Percentiles rank a stretch among this genome's conserved stretches.
Evolutionary conservation across 92 coral and sea anemone genomes (phyloP).

Genomic region (Desmophyllum pertusum): DNA sequence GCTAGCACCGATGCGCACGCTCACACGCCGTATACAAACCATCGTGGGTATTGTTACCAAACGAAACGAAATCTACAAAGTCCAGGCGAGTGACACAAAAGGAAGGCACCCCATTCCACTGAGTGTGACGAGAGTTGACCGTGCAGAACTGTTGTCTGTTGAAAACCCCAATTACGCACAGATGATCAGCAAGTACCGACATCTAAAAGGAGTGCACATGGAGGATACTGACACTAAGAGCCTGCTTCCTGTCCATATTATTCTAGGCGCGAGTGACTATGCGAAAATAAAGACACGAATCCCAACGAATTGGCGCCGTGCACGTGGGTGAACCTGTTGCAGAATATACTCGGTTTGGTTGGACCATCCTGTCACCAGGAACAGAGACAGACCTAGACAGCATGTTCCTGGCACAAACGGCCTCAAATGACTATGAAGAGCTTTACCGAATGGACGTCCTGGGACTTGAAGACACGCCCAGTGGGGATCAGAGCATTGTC

Average conservation of each 20-base stretch:
- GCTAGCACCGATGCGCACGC: slow-evolving; percentile 24
- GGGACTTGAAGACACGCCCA: slow-evolving; percentile 57
- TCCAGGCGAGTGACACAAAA: slow-evolving; percentile 34
- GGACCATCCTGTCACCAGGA: slow-evolving; percentile 71
- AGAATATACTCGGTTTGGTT: slow-evolving; percentile 58
- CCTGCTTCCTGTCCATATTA: slow-evolving; percentile 61
- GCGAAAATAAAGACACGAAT: slow-evolving; percentile 59
- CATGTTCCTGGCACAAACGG: slow-evolving; percentile 54
- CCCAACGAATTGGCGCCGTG: slow-evolving; percentile 54
- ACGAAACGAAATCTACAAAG: slow-evolving; percentile 26
- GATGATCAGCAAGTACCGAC: slow-evolving; percentile 52
- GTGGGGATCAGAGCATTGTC: slow-evolving; percentile 61
- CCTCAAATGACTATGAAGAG: slow-evolving; percentile 61
- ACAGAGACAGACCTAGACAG: slow-evolving; percentile 58
- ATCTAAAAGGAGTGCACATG: slow-evolving; percentile 53
- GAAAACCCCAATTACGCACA: slow-evolving; percentile 49
- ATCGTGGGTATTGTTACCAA: slow-evolving; percentile 35
- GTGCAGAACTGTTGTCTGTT: slow-evolving; percentile 49
- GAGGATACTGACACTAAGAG: slow-evolving; percentile 59
- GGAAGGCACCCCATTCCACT: slow-evolving; percentile 26
- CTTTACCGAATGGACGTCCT: slow-evolving; percentile 65
- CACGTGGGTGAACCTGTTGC: slow-evolving; percentile 64
- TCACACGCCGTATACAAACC: slow-evolving; percentile 43
- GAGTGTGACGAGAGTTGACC: slow-evolving; percentile 41
- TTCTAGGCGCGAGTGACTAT: slow-evolving; percentile 65